Evolutionary conservation across 2,113 vertebrate genomes (phyloP).

Genomic region (Stomatorhinus ivindoensis): DNA sequence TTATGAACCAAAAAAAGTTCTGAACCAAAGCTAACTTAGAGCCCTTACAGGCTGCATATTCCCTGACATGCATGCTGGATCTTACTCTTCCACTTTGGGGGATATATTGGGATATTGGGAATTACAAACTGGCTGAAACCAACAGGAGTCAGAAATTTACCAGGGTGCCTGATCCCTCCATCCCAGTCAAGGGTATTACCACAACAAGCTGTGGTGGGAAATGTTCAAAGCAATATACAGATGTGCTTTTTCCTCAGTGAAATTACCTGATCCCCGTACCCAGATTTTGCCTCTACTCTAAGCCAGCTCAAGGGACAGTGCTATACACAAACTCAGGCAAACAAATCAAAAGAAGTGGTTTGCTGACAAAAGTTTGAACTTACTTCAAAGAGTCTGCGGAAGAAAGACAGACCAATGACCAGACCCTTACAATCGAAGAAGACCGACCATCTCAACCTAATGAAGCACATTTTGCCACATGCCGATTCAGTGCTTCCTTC

Average conservation of each 20-base stretch:
- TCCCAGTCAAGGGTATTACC: conserved; percentile 49
- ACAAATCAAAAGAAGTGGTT: conserved; percentile 32
- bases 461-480: neutral
- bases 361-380: neutral
- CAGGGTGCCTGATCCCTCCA: conserved; percentile 29
- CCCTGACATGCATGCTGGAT: neutral
- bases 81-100: neutral
- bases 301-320: conserved; percentile 47
- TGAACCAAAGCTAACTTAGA: neutral
- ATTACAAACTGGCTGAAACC: conserved; percentile 14
- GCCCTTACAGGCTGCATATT: neutral
- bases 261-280: conserved; percentile 58
- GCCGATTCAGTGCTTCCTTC: too few species aligned
- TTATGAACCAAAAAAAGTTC: neutral
- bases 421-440: neutral
- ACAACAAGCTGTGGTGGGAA: conserved; percentile 52
- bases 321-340: conserved; percentile 17
- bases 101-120: neutral
- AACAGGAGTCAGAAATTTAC: conserved; percentile 22
- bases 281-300: conserved; percentile 55
- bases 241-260: conserved; percentile 52
- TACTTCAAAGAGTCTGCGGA: neutral
- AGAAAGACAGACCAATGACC: neutral
- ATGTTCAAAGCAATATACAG: conserved; percentile 55
- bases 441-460: conserved; percentile 8